phyloP scores from a whole-genome alignment of 2,113 vertebrate species.

The Halcyon senegalensis region DNA sequence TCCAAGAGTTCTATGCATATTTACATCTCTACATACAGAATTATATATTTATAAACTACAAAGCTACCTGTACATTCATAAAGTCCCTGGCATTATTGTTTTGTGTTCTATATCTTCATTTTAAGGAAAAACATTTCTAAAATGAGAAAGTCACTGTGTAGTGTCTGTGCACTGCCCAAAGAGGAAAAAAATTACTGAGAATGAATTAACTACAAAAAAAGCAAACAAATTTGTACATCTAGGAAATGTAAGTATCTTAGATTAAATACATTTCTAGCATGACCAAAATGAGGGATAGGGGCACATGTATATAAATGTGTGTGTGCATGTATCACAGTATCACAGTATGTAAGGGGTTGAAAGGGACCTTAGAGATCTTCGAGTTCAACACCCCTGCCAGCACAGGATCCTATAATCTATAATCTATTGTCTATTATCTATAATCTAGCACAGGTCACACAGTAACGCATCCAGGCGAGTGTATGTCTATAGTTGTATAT shows the following conservation, averaged over 20 bases:
- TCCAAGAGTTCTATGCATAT: not conserved
- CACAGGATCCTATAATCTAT: too few species aligned
- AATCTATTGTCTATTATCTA: too few species aligned
- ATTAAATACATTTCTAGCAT: not conserved
- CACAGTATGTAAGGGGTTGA: too few species aligned
- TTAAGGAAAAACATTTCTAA: not conserved
- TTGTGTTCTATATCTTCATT: not conserved
- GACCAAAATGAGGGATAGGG: not conserved
- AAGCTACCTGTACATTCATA: not conserved
- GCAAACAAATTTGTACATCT: not conserved
- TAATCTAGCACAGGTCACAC: too few species aligned
- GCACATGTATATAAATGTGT: not conserved
- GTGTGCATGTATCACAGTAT: not conserved
- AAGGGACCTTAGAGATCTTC: too few species aligned
- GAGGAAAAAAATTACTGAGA: not conserved
- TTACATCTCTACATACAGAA: not conserved
- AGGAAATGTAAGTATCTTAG: not conserved
- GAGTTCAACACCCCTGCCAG: too few species aligned
- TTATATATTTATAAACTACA: not conserved
- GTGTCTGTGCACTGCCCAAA: not conserved
- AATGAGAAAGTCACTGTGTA: not conserved
- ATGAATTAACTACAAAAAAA: not conserved
- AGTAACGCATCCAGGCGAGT: too few species aligned
- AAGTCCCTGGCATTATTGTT: not conserved
- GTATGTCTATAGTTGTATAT: not conserved